These are phyloP conservation scores for Lepetodrilus schrolli DNA, from an alignment of 2,888 invertebrate genomes.

Conservation along the genomic window DNA sequence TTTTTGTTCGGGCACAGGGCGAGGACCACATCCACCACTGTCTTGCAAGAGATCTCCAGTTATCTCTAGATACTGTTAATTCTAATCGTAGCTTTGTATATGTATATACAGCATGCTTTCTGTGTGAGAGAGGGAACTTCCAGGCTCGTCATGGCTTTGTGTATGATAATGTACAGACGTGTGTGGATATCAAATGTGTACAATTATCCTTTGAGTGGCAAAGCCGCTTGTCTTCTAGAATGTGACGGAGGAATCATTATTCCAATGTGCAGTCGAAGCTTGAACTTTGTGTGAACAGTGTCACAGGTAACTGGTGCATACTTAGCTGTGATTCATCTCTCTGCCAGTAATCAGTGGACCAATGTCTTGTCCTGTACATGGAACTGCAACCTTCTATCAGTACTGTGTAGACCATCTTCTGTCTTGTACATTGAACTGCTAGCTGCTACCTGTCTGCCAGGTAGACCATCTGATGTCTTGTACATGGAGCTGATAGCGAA, in stretches of 20 bases:
- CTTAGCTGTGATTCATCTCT: not conserved
- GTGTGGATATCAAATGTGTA: not conserved
- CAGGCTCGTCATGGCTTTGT: not conserved
- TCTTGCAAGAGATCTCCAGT: not conserved
- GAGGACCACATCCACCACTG: not conserved
- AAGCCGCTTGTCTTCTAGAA: not conserved
- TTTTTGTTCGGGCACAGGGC: not conserved
- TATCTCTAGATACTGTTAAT: not conserved
- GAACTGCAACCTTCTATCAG: not conserved
- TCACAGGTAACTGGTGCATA: not conserved
- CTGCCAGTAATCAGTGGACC: constrained; percentile 1
- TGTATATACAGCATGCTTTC: not conserved
- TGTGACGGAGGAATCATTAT: not conserved
- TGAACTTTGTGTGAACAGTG: not conserved
- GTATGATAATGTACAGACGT: constrained; percentile 11
- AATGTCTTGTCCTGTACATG: too few relatives aligned
- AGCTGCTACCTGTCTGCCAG: too few relatives aligned
- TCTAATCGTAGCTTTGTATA: not conserved
- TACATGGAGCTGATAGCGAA: too few relatives aligned
- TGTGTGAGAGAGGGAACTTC: too few relatives aligned
- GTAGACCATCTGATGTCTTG: too few relatives aligned
- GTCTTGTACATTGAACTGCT: not conserved
- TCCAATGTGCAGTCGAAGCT: not conserved
- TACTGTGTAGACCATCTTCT: not conserved
- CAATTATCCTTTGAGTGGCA: constrained; percentile 11